Conservation (phyloP, 1,140 invertebrate genomes). For the Orchesella cincta region DNA sequence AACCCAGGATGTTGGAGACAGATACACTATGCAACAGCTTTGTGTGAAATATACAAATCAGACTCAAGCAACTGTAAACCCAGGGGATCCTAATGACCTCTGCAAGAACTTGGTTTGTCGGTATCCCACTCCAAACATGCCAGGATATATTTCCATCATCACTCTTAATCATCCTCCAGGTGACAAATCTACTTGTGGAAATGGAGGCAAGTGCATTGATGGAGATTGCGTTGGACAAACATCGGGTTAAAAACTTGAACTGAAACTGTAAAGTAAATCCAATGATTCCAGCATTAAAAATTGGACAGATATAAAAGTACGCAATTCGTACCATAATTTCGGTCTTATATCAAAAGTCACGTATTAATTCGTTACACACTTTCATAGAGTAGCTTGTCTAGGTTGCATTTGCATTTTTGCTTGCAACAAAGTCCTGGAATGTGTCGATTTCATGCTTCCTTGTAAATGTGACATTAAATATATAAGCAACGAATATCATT, state of each 20-base stretch:
- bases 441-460: no score
- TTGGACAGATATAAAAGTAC: no score
- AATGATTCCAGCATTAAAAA: no score
- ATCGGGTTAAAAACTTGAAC: background rate
- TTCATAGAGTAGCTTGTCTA: no score
- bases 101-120: slow-evolving; percentile 33
- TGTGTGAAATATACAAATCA: slow-evolving; percentile 32
- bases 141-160: background rate
- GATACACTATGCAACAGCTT: slow-evolving; percentile 24
- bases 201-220: slow-evolving; percentile 12
- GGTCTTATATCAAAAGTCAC: no score
- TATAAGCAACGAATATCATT: no score
- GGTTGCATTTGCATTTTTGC: no score
- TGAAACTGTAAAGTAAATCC: no score
- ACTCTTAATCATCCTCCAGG: slow-evolving; percentile 34
- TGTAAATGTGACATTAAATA: no score
- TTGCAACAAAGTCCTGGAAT: no score
- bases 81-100: slow-evolving; percentile 19
- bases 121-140: slow-evolving; percentile 27
- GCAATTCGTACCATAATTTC: no score
- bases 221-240: slow-evolving; percentile 18
- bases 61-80: background rate
- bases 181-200: background rate
- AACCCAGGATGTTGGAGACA: slow-evolving; percentile 31
- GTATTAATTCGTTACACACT: no score